phyloP scores from a whole-genome alignment of 2,113 vertebrate genomes.

The Chaenogobius annularis region DNA sequence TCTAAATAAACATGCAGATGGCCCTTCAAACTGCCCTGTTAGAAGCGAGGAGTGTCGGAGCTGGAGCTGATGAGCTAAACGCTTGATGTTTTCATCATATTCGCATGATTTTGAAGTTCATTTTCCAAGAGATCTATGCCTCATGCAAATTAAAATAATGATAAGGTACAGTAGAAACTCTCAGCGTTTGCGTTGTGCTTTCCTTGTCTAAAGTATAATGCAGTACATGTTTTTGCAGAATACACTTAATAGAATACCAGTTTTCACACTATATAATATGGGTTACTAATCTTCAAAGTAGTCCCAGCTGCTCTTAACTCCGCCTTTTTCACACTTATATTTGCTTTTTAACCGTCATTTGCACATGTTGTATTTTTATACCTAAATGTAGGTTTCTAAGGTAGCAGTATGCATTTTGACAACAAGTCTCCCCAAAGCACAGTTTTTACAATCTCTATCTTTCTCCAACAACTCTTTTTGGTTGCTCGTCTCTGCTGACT shows the following conservation, averaged over 20 bases:
- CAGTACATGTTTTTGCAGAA: not conserved
- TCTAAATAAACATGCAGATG: conserved; percentile 5
- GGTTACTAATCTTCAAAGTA: conserved; percentile 36
- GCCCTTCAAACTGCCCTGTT: conserved; percentile 19
- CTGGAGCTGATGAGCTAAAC: conserved; percentile 9
- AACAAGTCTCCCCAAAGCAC: conserved; percentile 21
- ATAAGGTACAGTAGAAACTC: conserved; percentile 1
- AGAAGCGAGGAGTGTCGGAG: not conserved
- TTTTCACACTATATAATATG: conserved; percentile 28
- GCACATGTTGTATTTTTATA: conserved; percentile 36
- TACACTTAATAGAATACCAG: conserved; percentile 8
- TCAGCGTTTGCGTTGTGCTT: not conserved
- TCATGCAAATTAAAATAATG: conserved; percentile 4
- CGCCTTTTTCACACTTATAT: conserved; percentile 8
- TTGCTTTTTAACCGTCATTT: conserved; percentile 16
- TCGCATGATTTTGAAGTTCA: conserved; percentile 6
- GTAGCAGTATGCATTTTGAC: conserved; percentile 25
- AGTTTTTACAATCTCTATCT: conserved; percentile 15
- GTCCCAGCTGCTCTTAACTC: conserved; percentile 31
- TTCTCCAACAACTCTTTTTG: conserved; percentile 33
- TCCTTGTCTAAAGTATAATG: not conserved
- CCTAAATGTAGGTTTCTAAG: conserved; percentile 19
- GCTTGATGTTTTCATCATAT: conserved; percentile 18
- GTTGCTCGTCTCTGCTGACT: conserved; percentile 37
- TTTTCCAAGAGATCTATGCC: conserved; percentile 6